Percentiles rank a stretch among this genome's conserved stretches.
phyloP scores from a whole-genome alignment of 53 echinoderm and acorn worm species.

The Zoroaster sp. region DNA sequence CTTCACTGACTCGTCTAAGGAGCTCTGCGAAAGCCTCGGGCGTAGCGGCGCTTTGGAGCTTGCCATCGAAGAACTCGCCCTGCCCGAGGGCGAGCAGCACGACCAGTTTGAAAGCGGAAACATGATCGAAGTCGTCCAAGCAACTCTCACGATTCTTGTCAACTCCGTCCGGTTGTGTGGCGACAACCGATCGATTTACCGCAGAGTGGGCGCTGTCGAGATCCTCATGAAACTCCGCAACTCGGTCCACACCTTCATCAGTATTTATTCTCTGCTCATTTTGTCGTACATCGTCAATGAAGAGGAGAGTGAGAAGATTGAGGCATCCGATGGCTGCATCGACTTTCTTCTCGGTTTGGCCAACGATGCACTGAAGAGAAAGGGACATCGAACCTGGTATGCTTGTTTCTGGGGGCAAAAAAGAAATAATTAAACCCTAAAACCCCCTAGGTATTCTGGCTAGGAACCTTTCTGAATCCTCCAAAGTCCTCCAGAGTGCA shows the following conservation, averaged over 20 bases:
- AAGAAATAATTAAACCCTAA: too few species aligned
- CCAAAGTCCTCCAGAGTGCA: too few species aligned
- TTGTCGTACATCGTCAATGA: conserved; percentile 85
- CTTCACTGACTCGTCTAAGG: conserved; percentile 73
- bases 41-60: conserved; percentile 55
- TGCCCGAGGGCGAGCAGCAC: not conserved
- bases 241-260: conserved; percentile 65
- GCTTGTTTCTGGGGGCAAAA: too few species aligned
- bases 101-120: conserved; percentile 30
- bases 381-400: conserved; percentile 61
- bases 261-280: conserved; percentile 68
- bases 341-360: conserved; percentile 69
- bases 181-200: conserved; percentile 60
- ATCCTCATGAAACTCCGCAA: conserved; percentile 48
- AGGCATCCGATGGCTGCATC: conserved; percentile 47
- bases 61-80: conserved; percentile 21
- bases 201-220: conserved; percentile 52
- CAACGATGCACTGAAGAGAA: conserved; percentile 52
- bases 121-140: conserved; percentile 72
- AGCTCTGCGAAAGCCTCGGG: conserved; percentile 63
- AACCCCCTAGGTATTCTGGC: too few species aligned
- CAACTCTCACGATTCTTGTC: conserved; percentile 71
- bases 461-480: too few species aligned
- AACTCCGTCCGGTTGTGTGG: conserved; percentile 67
- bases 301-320: conserved; percentile 69